These are phyloP conservation scores for Micromussa lordhowensis DNA, from an alignment of 92 coral and sea anemone genomes.

Conservation along the genomic window DNA sequence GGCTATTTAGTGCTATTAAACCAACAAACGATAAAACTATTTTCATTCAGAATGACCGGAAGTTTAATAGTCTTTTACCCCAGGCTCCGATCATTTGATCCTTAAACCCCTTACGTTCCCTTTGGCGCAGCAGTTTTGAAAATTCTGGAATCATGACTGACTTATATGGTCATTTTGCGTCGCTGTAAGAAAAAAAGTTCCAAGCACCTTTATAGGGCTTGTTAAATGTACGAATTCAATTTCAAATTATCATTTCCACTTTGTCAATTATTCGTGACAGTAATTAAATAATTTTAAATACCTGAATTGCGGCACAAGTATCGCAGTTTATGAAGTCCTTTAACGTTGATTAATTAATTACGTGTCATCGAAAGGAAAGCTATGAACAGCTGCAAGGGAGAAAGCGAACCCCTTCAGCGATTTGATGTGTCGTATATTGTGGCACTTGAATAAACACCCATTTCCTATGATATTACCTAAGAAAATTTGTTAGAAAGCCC, in stretches of 20 bases:
- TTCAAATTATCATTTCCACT: not conserved
- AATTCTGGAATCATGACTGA: not conserved
- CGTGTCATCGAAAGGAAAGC: not conserved
- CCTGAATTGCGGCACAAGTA: not conserved
- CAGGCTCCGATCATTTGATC: not conserved
- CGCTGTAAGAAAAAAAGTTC: not conserved
- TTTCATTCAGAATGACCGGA: not conserved
- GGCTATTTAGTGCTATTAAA: not conserved
- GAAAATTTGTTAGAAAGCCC: not conserved
- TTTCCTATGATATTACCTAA: not conserved
- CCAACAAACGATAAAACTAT: constrained; percentile 6
- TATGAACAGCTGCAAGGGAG: not conserved
- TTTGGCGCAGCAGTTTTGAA: no score
- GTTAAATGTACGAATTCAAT: not conserved
- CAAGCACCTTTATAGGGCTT: not conserved
- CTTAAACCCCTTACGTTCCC: not conserved
- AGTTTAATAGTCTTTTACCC: not conserved
- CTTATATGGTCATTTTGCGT: not conserved
- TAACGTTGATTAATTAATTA: not conserved
- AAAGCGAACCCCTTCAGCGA: not conserved
- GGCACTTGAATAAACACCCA: not conserved
- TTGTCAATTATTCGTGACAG: not conserved
- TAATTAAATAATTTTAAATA: not conserved
- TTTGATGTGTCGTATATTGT: not conserved
- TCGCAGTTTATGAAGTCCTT: not conserved